Evolutionary conservation across 2,888 invertebrate genomes (phyloP), one percentile per base, ranked within the genome.

Genomic region (Dascillus cervinus): DNA sequence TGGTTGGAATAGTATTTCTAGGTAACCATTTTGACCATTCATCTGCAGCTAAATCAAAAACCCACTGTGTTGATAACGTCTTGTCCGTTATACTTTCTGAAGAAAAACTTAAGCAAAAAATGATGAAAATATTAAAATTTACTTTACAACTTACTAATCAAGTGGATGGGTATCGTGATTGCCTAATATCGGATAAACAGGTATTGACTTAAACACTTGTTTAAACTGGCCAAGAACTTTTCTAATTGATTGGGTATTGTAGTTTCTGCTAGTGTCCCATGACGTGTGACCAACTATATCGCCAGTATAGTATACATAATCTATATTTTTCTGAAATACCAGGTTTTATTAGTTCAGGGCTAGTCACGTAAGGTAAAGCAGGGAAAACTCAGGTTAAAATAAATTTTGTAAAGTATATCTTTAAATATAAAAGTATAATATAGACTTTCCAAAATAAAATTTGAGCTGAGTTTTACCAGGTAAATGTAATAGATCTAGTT

Each of bases 281-380:
- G 87, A 73, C 41, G 81, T 79, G 55, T 92, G 92, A 49, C 87
- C 81, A 22, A 90, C 75, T 5, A 87, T 73, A 55, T 94, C 94
- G 2, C 94, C 94, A 11, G 92, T 86, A 58, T 86, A 84, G 51
- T 90, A 82, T 3, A 92, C 69, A 14, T 72, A 71, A 43, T 79
- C 77, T 11, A 79, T 64, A 21, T 79, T 66, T 13, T 22, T 19
- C 42, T 46, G 26, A 39, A 39, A 39, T 13, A n/a, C n/a, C n/a
- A n/a, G n/a, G n/a, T n/a, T n/a, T n/a, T n/a, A n/a, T n/a, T n/a
- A n/a, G n/a, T n/a, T n/a, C n/a, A n/a, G n/a, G n/a, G n/a, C n/a
- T n/a, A n/a, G n/a, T n/a, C n/a, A n/a, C n/a, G n/a, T n/a, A n/a
- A n/a, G n/a, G n/a, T n/a, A n/a, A n/a, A n/a, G n/a, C n/a, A n/a